Evolutionary conservation across 2,113 vertebrate species (phyloP), one percentile per base, ranked within the genome.

Genomic region (Phycodurus eques): DNA sequence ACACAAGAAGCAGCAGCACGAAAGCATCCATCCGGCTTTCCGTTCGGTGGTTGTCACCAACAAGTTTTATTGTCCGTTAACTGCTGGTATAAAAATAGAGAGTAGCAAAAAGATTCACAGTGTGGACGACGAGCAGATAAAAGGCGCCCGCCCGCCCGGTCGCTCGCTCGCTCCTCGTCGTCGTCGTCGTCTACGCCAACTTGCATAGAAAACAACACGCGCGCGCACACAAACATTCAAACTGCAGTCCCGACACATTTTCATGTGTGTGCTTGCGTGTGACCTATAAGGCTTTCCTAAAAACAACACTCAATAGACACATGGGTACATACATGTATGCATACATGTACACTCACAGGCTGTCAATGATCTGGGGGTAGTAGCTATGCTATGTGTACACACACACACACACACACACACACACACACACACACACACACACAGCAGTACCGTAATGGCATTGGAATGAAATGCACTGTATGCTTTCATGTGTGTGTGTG

Each of bases 91-190:
- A 96, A 96, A 97, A 96, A 96, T 95, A 96, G 94, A 95, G 92
- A 93, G 93, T 96, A 96, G 90, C 93, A 94, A 94, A 94, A 93
- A 94, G 59, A 95, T 95, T 96, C 95, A 96, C 95, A 96, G 96
- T 95, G 95, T 95, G 94, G 95, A 61, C 31, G 31, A 15, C 31
- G 35, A 61, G 31, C 15, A 4, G 49, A 53, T 12, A 15, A 17
- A 15, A 19, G 15, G 13, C 27, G 17, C 49, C 5, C 17, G 15
- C 49, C 19, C 49, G 49, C 49, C 35, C 35, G 6, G 4, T 39
- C 35, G 35, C 35, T 39, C 35, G 4, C 6, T 6, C 35, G 3
- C 35, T 39, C 35, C 53, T 56, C 53, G 20, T 39, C 35, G 35
- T 39, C 35, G 1, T 39, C 35, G 35, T 53, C 49, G 5, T 53